Conservation (phyloP, 2,113 vertebrate genomes). For the Sander vitreus region DNA sequence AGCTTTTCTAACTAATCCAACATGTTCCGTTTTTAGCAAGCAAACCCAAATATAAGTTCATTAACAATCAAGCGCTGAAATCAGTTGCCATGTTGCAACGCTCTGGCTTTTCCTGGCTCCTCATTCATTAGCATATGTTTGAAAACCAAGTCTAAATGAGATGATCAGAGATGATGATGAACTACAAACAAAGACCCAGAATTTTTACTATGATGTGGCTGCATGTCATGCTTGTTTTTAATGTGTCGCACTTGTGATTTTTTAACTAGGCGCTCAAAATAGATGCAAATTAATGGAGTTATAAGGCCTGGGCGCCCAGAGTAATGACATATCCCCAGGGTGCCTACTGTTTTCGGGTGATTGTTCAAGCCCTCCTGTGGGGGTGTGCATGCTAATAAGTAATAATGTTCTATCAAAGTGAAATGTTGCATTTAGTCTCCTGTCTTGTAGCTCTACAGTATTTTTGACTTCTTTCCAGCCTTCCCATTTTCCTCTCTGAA, state of each 20-base stretch:
- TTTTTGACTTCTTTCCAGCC: constrained; percentile 40
- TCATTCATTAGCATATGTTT: constrained; percentile 65
- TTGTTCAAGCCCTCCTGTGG: constrained; percentile 59
- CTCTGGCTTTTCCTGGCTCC: constrained; percentile 34
- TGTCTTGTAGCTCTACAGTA: constrained; percentile 20
- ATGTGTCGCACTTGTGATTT: constrained; percentile 53
- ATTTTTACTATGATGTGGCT: constrained; percentile 46
- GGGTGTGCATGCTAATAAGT: constrained; percentile 59
- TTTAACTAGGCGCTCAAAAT: constrained; percentile 57
- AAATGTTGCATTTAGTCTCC: constrained; percentile 48
- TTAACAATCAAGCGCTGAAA: constrained; percentile 48
- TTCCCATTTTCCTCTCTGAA: constrained; percentile 28
- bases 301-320: constrained; percentile 32
- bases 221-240: constrained; percentile 58
- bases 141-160: constrained; percentile 62
- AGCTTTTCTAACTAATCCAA: constrained; percentile 52
- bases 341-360: constrained; percentile 61
- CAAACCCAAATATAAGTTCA: constrained; percentile 59
- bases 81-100: constrained; percentile 35
- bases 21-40: constrained; percentile 47
- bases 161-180: constrained; percentile 58
- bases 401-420: constrained; percentile 69
- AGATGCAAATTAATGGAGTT: constrained; percentile 59
- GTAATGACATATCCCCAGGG: constrained; percentile 60
- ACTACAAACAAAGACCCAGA: constrained; percentile 60